Evolutionary conservation across 2,888 invertebrate species (phyloP), one percentile per base, ranked within the genome.

Genomic region (Sphaerophoria rueppellii): DNA sequence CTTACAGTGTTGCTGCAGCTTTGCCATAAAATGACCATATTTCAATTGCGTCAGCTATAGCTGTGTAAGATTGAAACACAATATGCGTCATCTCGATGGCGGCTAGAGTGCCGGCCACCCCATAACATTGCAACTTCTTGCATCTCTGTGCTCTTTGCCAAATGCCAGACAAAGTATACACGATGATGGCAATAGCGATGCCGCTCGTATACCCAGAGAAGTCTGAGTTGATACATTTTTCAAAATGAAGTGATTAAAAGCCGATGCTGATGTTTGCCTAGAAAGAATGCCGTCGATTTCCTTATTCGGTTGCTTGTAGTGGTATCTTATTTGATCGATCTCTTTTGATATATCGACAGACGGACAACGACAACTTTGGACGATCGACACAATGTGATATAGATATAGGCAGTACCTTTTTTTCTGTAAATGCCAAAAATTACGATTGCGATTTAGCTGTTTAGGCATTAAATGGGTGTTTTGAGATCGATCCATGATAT

Each of bases 211-310:
- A 37, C 16, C 37, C 4, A 54, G 35, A 52, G 24, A 43, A 9
- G 40, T 34, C 40, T 48, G 24, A 46, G 37, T n/a, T 58, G 75
- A 72, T 76, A 88, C 89, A 89, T 90, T 67, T 89, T 90, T 88
- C 24, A 24, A 89, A 90, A 90, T 89, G 89, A 89, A 89, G 90
- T 88, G 90, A 89, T 89, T 89, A 89, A 89, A 88, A 77, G 89
- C 88, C 88, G 75, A 80, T 80, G 80, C 69, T 73, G 43, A 60
- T 60, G 80, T 80, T 76, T 76, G 67, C 79, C 60, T 83, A 74
- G 72, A 55, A 71, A 75, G 83, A 83, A 83, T 83, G 83, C 57
- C 72, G 75, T 72, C 72, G 35, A 83, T 80, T 83, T 83, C 80
- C 83, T 83, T 83, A 76, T 61, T 50, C 61, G 72, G 76, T 75